Evolutionary conservation across 64 coral and sea anemone genomes (phyloP), one percentile per base, ranked within the genome.

Genomic region (Acropora tenuis): DNA sequence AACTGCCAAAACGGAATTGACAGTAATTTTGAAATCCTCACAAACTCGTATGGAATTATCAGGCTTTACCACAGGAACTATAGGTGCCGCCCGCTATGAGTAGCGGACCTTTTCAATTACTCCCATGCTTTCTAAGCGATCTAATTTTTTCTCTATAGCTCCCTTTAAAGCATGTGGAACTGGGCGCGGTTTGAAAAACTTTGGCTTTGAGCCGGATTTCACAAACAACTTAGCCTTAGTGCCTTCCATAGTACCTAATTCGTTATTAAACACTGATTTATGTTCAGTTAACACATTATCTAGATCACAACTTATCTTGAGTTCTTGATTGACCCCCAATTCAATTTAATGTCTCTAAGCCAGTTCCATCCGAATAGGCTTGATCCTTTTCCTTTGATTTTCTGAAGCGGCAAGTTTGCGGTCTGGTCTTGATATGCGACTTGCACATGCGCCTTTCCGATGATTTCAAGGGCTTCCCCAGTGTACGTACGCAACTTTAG

Each of bases 311-410:
- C 60, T 76, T 68, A 93, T 44, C 65, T 80, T 88, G n/a, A n/a
- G n/a, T n/a, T n/a, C 59, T 88, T 93, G 88, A 93, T 93, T 13
- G 75, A 78, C 50, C 69, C 75, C 92, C 86, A 93, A 19, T 93
- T 83, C 41, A 93, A 75, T 49, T 88, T 88, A 75, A 83, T 89
- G 41, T 79, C 73, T 30, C 48, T 93, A 8, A 89, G 85, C 92
- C 77, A 89, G 78, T 55, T 55, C 50, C 50, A 6, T 55, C 50
- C 50, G 9, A 53, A 53, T 53, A 53, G 50, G 50, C 50, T 74
- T 72, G 83, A 82, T 73, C 90, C 83, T 77, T 79, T 86, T 47
- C 82, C 82, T 53, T 85, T 63, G 9, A 90, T 30, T 10, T 68
- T 79, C 40, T 48, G 74, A 90, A 53, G 17, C 53, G 88, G 77